phyloP scores from a whole-genome alignment of 2,888 invertebrate species.

The Oscheius sp. region DNA sequence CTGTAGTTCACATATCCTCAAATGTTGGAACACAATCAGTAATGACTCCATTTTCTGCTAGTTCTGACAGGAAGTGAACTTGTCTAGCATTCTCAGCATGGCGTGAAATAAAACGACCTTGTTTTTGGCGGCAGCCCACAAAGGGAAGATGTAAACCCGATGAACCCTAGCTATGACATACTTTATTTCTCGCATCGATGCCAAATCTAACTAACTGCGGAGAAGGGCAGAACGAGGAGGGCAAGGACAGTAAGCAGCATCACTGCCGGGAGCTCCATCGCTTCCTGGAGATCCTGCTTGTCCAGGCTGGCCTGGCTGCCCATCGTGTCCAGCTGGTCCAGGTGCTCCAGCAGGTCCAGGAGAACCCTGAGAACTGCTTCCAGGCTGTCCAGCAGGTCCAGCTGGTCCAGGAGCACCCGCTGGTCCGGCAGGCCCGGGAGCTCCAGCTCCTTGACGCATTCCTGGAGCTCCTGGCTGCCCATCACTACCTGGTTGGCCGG shows the following conservation, averaged over 20 bases:
- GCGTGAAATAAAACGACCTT: too few relatives aligned
- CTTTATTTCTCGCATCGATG: background rate
- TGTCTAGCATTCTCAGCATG: too few relatives aligned
- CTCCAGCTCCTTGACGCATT: constrained; percentile 33
- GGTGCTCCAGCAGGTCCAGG: constrained; percentile 44
- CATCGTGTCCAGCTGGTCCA: constrained; percentile 50
- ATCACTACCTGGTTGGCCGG: constrained; percentile 50
- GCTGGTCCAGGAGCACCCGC: constrained; percentile 57
- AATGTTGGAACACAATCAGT: too few relatives aligned
- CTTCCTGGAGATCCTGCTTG: constrained; percentile 51
- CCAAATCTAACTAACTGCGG: constrained; percentile 1
- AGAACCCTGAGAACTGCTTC: constrained; percentile 17
- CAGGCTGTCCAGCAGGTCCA: constrained; percentile 49
- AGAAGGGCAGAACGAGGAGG: constrained; percentile 41
- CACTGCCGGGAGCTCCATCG: constrained; percentile 52
- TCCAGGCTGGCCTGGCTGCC: constrained; percentile 53
- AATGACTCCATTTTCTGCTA: too few relatives aligned
- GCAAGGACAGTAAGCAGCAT: constrained; percentile 55
- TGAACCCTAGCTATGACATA: background rate
- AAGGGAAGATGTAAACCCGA: too few relatives aligned
- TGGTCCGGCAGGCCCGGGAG: constrained; percentile 52
- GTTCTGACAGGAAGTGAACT: too few relatives aligned
- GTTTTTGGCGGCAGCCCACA: too few relatives aligned
- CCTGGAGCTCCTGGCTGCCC: constrained; percentile 49
- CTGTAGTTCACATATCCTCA: too few relatives aligned